Percentiles rank a stretch among this genome's conserved stretches.
These are phyloP conservation scores for Hirtodrosophila trivittata DNA, from an alignment of 2,888 invertebrate species.

Conservation along the genomic window DNA sequence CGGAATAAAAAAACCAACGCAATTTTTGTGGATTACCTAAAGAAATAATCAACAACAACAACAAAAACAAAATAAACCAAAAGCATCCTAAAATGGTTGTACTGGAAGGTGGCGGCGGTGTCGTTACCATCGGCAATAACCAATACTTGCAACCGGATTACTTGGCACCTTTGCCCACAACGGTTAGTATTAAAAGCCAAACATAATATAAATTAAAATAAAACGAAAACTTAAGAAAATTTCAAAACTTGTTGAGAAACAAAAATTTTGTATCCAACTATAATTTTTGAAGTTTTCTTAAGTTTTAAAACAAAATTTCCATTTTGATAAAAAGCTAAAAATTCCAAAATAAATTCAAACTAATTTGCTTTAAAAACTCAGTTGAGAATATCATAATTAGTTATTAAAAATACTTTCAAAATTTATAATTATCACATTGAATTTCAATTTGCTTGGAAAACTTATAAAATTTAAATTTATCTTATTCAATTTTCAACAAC, in stretches of 20 bases:
- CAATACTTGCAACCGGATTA: slow-evolving; percentile 99
- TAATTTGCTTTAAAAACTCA: too few species aligned
- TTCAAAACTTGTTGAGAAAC: background rate
- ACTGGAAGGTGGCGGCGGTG: slow-evolving; percentile 94
- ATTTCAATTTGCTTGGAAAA: too few species aligned
- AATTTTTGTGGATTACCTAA: slow-evolving; percentile 37
- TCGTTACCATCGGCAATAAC: slow-evolving; percentile 94
- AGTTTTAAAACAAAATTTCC: background rate
- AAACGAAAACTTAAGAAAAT: slow-evolving; percentile 1
- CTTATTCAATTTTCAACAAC: too few species aligned
- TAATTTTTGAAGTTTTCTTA: too few species aligned
- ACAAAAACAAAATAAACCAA: slow-evolving; percentile 15
- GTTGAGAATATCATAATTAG: too few species aligned
- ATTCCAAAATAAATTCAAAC: background rate
- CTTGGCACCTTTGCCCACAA: slow-evolving; percentile 95
- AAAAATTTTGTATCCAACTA: too few species aligned
- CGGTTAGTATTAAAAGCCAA: slow-evolving; percentile 88
- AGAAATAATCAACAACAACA: slow-evolving; percentile 18
- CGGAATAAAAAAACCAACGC: slow-evolving; percentile 19
- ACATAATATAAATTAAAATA: slow-evolving; percentile 1
- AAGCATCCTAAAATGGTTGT: slow-evolving; percentile 88
- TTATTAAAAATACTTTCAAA: too few species aligned
- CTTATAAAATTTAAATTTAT: too few species aligned
- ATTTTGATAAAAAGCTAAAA: background rate
- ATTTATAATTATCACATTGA: too few species aligned